Base-by-base conservation (phyloP, 2,113 vertebrate species). In the Microcebus tavaratra region DNA sequence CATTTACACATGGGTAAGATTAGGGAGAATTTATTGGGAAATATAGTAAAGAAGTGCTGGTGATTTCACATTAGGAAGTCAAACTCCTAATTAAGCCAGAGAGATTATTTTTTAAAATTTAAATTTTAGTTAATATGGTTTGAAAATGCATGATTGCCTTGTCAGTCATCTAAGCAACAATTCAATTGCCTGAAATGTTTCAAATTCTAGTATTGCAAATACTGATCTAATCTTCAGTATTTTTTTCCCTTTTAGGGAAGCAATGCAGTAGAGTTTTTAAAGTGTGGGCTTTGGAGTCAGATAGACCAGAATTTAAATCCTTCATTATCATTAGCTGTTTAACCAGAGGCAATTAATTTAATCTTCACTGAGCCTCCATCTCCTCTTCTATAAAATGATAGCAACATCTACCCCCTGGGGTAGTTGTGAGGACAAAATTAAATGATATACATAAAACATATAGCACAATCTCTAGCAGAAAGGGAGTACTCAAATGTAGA, bases 171-270 rank as follows among this genome's bases (percentile, higher is more conserved):
- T 65, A 95, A 70, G 65, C 67, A 93, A 92, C 0, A 0, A 36
- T 42, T 91, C 31, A 42, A 14, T 97, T 80, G 59, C 27, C 68
- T 87, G 39, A 80, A 91, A 94, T 80, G 29, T 18, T 90, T 94
- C 88, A 75, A 79, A 80, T 94, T 90, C 73, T 91, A 80, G 17
- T 73, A 63, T 45, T 82, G 20, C 57, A 85, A 78, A 59, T 36
- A 20, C 78, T 88, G 53, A 29, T 90, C 55, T 87, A 84, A 94
- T 75, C 48, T 93, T 90, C 29, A 75, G 50, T 57, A 17, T 67
- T 91, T 59, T 61, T 76, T 85, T 36, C 29, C 86, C 82, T 91
- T 93, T 87, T 95, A 88, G 42, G 59, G 67, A 59, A 85, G 39
- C 17, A 67, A 48, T 31, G 8, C 7, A 2, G 27, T 50, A n/a